phyloP scores from a whole-genome alignment of 2,113 vertebrate species.

The Fregetta grallaria region DNA sequence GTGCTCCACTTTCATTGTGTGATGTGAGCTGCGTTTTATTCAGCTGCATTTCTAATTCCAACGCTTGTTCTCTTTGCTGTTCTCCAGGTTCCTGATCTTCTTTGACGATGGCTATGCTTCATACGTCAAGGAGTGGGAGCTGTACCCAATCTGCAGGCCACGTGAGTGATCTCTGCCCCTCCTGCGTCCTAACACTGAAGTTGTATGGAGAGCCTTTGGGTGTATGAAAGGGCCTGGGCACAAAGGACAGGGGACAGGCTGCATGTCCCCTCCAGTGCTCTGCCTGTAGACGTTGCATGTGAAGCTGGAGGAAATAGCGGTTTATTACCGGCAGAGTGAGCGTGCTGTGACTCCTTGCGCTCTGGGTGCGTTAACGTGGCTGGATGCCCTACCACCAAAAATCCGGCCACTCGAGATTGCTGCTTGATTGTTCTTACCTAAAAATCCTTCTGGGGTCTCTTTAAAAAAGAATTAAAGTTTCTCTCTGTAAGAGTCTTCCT shows the following conservation, averaged over 20 bases:
- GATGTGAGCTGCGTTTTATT: not conserved
- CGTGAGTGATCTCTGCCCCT: slow-evolving; percentile 74
- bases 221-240: not conserved
- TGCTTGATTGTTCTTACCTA: accelerated
- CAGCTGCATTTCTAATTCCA: not conserved
- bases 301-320: not conserved
- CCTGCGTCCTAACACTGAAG: not conserved
- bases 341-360: not conserved
- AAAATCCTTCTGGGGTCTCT: not conserved
- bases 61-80: accelerated
- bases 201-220: accelerated
- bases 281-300: accelerated
- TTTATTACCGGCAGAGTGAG: not conserved
- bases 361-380: accelerated
- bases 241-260: not conserved
- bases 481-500: not conserved
- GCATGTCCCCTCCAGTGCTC: accelerated
- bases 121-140: slow-evolving; percentile 90
- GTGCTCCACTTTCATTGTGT: accelerated
- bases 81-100: slow-evolving; percentile 92
- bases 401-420: accelerated
- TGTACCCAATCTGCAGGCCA: slow-evolving; percentile 90
- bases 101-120: slow-evolving; percentile 98
- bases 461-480: not conserved
- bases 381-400: not conserved